Conservation (phyloP, 2,888 invertebrate species). For the Catocala nupta region DNA sequence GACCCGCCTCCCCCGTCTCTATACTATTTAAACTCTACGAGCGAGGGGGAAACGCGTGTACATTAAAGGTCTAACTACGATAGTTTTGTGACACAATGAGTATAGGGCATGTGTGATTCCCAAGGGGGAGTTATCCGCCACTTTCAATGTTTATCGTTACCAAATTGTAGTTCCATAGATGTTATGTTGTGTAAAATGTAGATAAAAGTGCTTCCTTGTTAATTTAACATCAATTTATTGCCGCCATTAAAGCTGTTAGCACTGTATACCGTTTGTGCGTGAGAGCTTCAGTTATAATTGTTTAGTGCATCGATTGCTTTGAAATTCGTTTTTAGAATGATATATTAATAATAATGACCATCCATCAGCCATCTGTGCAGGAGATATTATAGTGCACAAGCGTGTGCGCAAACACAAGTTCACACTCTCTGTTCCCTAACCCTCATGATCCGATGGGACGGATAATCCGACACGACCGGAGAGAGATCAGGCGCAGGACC, state of each 20-base stretch:
- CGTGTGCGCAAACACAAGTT: too few relatives aligned
- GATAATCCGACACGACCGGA: too few relatives aligned
- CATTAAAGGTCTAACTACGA: slow-evolving; percentile 40
- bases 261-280: neutral
- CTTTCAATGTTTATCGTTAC: slow-evolving; percentile 56
- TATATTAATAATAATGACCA: too few relatives aligned
- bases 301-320: too few relatives aligned
- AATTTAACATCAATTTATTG: slow-evolving; percentile 9
- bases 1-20: slow-evolving; percentile 43
- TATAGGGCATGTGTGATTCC: slow-evolving; percentile 66
- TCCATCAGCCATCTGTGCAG: too few relatives aligned
- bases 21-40: slow-evolving; percentile 3
- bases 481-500: too few relatives aligned
- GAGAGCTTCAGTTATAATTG: neutral
- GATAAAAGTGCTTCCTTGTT: slow-evolving; percentile 17
- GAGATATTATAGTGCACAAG: too few relatives aligned
- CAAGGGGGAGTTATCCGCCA: slow-evolving; percentile 54
- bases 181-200: slow-evolving; percentile 23
- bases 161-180: slow-evolving; percentile 45
- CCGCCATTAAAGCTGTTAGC: neutral
- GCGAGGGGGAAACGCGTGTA: neutral
- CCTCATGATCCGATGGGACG: too few relatives aligned
- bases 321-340: too few relatives aligned
- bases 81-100: slow-evolving; percentile 61
- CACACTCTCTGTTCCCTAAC: too few relatives aligned